phyloP scores from a whole-genome alignment of 2,113 vertebrate species.

The Nerophis ophidion region DNA sequence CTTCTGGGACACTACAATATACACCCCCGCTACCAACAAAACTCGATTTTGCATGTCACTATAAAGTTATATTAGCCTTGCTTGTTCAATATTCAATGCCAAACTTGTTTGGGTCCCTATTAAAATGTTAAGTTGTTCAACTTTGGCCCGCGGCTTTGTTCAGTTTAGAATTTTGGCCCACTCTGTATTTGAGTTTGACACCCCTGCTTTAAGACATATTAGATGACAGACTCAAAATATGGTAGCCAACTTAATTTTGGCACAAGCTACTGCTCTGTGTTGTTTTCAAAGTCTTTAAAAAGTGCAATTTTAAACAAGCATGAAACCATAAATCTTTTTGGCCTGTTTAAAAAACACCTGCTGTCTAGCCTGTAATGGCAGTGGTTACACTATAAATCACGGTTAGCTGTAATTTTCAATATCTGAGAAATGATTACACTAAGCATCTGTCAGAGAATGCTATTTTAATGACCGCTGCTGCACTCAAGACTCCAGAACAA shows the following conservation, averaged over 20 bases:
- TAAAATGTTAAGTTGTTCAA: no score
- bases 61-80: no score
- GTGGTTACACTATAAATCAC: slow-evolving; percentile 58
- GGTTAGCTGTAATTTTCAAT: slow-evolving; percentile 57
- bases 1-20: no score
- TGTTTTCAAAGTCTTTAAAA: slow-evolving; percentile 32
- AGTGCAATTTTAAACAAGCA: slow-evolving; percentile 41
- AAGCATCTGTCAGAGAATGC: slow-evolving; percentile 60
- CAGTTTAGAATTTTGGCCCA: no score
- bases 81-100: no score
- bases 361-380: slow-evolving; percentile 44
- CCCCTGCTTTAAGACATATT: no score
- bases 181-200: no score
- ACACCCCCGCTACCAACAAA: no score
- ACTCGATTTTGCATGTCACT: no score
- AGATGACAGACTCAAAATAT: slow-evolving; percentile 2
- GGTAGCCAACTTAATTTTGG: neutral
- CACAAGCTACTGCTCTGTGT: neutral
- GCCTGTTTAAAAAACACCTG: slow-evolving; percentile 53
- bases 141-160: no score
- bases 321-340: slow-evolving; percentile 50
- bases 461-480: slow-evolving; percentile 58
- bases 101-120: no score
- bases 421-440: slow-evolving; percentile 59
- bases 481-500: slow-evolving; percentile 41